Conservation (phyloP, 1,140 invertebrate genomes). For the Zaprionus ornatus region DNA sequence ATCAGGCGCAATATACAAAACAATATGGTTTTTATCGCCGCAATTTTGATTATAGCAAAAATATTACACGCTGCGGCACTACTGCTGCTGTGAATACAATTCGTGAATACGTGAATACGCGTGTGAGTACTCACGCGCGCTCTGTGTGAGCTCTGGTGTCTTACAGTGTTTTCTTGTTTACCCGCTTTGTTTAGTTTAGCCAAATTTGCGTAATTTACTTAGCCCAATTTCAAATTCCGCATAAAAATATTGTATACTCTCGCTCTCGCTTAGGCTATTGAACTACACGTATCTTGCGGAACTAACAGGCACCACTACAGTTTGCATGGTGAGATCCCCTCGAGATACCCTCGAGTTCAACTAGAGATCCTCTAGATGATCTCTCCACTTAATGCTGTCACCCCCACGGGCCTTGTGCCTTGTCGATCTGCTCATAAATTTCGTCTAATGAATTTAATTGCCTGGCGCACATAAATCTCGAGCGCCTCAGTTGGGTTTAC, state of each 20-base stretch:
- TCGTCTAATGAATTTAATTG: slow-evolving; percentile 80
- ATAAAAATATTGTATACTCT: slow-evolving; percentile 55
- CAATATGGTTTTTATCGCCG: slow-evolving; percentile 77
- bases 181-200: slow-evolving; percentile 54
- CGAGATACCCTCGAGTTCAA: slow-evolving; percentile 11
- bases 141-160: slow-evolving; percentile 12
- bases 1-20: slow-evolving; percentile 41
- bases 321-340: not conserved
- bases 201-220: slow-evolving; percentile 75
- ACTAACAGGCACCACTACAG: not conserved
- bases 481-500: slow-evolving; percentile 77
- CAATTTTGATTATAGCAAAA: slow-evolving; percentile 76
- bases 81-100: slow-evolving; percentile 3
- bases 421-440: slow-evolving; percentile 64
- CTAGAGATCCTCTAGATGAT: too few species aligned
- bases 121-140: not conserved
- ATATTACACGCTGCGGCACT: slow-evolving; percentile 68
- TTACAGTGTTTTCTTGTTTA: slow-evolving; percentile 72
- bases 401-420: slow-evolving; percentile 59
- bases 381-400: slow-evolving; percentile 74
- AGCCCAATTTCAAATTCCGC: slow-evolving; percentile 63
- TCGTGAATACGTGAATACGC: not conserved
- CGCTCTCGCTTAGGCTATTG: slow-evolving; percentile 49
- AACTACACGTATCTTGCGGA: slow-evolving; percentile 42
- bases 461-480: slow-evolving; percentile 73